A percentile compares a stretch with the other conserved stretches of the same genome.
phyloP scores from a whole-genome alignment of 2,888 invertebrate species.

The Sphaerophoria rueppellii region DNA sequence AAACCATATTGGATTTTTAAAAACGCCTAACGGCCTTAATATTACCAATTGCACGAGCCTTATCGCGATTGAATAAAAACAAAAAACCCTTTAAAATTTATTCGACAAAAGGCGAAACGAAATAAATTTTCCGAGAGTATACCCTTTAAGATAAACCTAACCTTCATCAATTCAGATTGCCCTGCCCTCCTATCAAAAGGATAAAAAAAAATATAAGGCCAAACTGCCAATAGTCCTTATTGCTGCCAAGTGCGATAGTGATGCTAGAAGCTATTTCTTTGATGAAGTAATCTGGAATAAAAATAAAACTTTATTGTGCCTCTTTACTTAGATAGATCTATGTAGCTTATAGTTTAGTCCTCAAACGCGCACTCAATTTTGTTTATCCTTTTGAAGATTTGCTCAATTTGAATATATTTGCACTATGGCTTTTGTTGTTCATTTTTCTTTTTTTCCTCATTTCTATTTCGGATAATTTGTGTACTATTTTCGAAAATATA shows the following conservation, averaged over 20 bases:
- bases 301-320: constrained; percentile 36
- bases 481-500: neutral
- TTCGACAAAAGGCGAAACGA: neutral
- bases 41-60: neutral
- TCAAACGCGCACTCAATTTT: constrained; percentile 3
- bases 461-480: neutral
- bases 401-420: constrained; percentile 18
- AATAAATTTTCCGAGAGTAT: neutral
- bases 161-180: constrained; percentile 11
- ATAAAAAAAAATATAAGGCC: constrained; percentile 12
- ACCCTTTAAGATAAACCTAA: neutral
- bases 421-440: constrained; percentile 29
- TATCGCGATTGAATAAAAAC: neutral
- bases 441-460: constrained; percentile 16
- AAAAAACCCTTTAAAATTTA: neutral
- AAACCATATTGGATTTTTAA: too few species aligned
- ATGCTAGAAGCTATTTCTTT: constrained; percentile 17
- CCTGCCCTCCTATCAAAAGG: neutral
- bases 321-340: neutral
- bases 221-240: constrained; percentile 11
- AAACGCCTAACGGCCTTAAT: neutral
- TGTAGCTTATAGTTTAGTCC: neutral
- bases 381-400: constrained; percentile 3
- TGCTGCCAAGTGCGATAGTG: neutral
- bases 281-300: constrained; percentile 41